Conservation (phyloP, 2,888 invertebrate genomes). For the Myopa testacea region DNA sequence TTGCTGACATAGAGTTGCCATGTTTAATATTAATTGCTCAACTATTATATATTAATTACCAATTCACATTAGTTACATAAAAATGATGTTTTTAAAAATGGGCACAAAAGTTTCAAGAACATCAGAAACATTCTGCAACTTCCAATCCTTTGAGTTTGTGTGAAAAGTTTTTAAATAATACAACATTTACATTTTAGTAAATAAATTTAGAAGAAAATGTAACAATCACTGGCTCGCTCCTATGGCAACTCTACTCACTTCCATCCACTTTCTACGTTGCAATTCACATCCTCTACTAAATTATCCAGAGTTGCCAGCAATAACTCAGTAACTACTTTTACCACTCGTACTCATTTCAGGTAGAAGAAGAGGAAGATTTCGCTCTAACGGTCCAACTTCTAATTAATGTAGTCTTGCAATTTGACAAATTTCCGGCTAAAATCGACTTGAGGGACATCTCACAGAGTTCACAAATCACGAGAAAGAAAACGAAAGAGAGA, state of each 20-base stretch:
- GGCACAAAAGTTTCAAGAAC: too few species aligned
- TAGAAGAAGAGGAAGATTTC: neutral
- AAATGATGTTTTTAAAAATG: too few species aligned
- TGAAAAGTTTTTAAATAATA: too few species aligned
- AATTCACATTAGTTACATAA: neutral
- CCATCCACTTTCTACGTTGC: neutral
- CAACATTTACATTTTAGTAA: too few species aligned
- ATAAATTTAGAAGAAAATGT: too few species aligned
- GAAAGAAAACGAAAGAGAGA: neutral
- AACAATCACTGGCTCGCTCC: too few species aligned
- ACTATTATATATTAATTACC: neutral
- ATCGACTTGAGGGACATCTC: constrained; percentile 44
- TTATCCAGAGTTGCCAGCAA: constrained; percentile 33
- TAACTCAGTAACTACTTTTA: constrained; percentile 45
- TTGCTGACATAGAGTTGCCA: constrained; percentile 27
- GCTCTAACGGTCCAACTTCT: constrained; percentile 30
- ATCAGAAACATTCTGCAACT: too few species aligned
- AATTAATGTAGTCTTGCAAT: constrained; percentile 42
- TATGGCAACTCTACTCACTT: constrained; percentile 38
- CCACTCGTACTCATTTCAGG: neutral
- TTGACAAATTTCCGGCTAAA: constrained; percentile 51
- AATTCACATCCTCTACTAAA: constrained; percentile 12
- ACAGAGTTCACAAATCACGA: neutral
- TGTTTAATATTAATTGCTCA: neutral
- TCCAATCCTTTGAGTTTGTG: too few species aligned